These are phyloP conservation scores for Anthoscopus minutus DNA, from an alignment of 2,113 vertebrate species.

Conservation along the genomic window DNA sequence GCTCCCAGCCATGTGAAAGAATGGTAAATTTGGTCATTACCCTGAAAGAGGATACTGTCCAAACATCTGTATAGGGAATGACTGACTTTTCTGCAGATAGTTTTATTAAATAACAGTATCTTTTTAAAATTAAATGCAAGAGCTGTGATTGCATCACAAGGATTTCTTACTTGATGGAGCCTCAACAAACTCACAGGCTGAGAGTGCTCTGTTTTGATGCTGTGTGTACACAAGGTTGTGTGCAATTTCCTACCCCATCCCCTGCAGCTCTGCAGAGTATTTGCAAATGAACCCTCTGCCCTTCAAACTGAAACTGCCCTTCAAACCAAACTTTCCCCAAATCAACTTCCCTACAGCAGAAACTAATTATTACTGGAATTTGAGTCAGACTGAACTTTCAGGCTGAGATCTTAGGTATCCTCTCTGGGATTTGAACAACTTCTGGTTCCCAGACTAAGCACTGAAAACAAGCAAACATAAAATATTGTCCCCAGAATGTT, in stretches of 20 bases:
- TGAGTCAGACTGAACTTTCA: constrained; percentile 4
- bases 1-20: neutral
- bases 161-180: neutral
- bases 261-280: neutral
- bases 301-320: neutral
- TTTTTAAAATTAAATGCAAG: neutral
- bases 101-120: neutral
- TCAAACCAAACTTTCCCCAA: neutral
- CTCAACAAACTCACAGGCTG: neutral
- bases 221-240: neutral
- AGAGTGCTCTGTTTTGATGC: neutral
- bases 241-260: neutral
- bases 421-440: neutral
- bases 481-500: neutral
- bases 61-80: neutral
- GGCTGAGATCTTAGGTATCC: neutral
- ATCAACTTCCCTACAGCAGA: neutral
- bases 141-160: neutral
- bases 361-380: constrained; percentile 4
- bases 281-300: neutral
- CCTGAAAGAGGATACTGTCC: neutral
- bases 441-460: neutral
- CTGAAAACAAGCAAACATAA: neutral
- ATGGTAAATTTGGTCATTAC: neutral
- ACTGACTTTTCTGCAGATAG: neutral